Conservation (phyloP, 1,140 invertebrate genomes). For the Globodera ellingtonae region DNA sequence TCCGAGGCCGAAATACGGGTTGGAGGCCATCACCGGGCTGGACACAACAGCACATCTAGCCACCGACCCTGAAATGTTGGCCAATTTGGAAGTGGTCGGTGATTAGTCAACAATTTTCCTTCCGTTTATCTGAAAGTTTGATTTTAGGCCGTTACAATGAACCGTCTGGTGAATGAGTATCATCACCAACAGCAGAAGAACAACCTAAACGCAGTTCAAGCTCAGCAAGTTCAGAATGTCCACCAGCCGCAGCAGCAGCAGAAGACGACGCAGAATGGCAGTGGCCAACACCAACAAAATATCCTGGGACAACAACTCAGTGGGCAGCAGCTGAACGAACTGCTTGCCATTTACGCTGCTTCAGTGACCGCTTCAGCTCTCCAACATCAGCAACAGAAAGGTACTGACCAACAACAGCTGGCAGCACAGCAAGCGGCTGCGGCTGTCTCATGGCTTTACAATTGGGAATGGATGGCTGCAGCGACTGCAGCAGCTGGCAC, state of each 20-base stretch:
- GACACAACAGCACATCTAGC: constrained; percentile 4
- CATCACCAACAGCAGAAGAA: constrained; percentile 5
- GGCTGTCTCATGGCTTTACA: constrained; percentile 11
- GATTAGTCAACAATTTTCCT: not conserved
- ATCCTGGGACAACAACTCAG: not conserved
- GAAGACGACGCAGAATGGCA: not conserved
- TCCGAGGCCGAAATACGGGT: not conserved
- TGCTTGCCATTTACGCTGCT: constrained; percentile 2
- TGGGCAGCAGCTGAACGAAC: constrained; percentile 11
- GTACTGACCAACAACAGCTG: constrained; percentile 10
- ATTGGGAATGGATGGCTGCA: constrained; percentile 25
- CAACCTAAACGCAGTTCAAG: not conserved
- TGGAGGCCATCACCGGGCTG: constrained; percentile 5
- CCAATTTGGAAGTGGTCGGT: constrained; percentile 18
- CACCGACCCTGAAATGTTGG: constrained; percentile 4
- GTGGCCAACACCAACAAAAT: not conserved
- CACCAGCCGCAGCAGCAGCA: not conserved
- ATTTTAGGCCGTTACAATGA: constrained; percentile 21
- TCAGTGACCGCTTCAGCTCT: not conserved
- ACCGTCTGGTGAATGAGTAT: constrained; percentile 7
- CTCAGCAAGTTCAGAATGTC: constrained; percentile 1
- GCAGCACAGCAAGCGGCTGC: constrained; percentile 12
- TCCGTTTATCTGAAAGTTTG: not conserved
- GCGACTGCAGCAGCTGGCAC: not conserved
- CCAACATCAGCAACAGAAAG: constrained; percentile 2